Evolutionary conservation across 2,113 vertebrate species (phyloP), one percentile per base, ranked within the genome.

Genomic region (Periophthalmus modestus): DNA sequence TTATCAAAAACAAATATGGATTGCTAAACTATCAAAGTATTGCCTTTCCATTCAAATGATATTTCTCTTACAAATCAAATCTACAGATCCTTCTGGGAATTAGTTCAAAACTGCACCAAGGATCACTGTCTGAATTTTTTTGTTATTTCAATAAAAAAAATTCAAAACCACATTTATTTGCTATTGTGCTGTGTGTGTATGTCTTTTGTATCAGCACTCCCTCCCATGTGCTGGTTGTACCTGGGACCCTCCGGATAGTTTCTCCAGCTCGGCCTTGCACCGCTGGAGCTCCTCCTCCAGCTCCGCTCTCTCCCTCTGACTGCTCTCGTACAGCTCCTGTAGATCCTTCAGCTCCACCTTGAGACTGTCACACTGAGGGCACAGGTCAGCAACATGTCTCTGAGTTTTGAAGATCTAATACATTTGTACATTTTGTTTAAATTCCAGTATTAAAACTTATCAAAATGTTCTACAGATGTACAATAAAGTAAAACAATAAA

Each of bases 231-330:
- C 24, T 19, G 36, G n/a, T 3, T 19, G 21, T 79, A 95, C 94
- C 94, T 94, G 91, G 81, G 80, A 69, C 62, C 85, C 88, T 55
- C 78, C 91, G 13, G 95, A 92, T 77, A 96, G 88, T 74, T 93
- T 91, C 84, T 95, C 94, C 78, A 97, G 92, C 85, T 97, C 95
- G 55, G 95, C 95, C 74, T 94, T 93, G 92, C 94, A 97, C 83
- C 88, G 88, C 88, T 92, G 94, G 77, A 97, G 94, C 92, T 97
- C 95, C 85, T 92, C 91, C 92, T 96, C 95, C 84, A 97, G 88
- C 84, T 94, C 90, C 0, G 79, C 93, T 50, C 95, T 89, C 85
- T 96, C 96, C 28, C 57, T 86, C 90, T 95, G 95, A 86, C 95
- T 96, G 85, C 79, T 90, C 75, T 94, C 93, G 9, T 93, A 96